A percentile compares a stretch with the other conserved stretches of the same genome.
Evolutionary conservation across 2,797 vertebrate genomes (phyloP).

Genomic region (Eurystomus glaucurus): DNA sequence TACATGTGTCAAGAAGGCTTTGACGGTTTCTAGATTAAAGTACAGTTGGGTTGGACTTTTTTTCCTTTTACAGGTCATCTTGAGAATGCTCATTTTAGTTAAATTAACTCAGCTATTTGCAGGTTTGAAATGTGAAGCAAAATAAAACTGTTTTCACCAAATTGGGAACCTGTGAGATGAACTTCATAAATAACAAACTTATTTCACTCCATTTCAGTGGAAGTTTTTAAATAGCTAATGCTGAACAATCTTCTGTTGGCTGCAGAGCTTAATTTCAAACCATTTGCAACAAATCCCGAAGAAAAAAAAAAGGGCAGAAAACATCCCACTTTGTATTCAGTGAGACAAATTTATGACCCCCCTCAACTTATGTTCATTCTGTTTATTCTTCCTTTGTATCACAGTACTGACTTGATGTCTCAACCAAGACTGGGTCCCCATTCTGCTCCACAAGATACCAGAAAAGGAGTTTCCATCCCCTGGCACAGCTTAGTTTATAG

Average conservation of each 20-base stretch:
- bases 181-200: conserved; percentile 80
- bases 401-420: neutral
- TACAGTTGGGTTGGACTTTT: conserved; percentile 66
- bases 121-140: conserved; percentile 72
- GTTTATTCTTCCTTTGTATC: neutral
- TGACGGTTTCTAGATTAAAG: conserved; percentile 86
- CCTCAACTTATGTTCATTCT: neutral
- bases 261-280: conserved; percentile 37
- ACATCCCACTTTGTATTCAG: neutral
- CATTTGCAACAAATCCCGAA: conserved; percentile 10
- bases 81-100: conserved; percentile 81
- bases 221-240: conserved; percentile 39
- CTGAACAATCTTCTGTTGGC: conserved; percentile 27
- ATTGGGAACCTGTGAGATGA: conserved; percentile 72
- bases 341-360: neutral
- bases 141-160: conserved; percentile 76
- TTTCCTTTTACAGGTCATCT: conserved; percentile 77
- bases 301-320: neutral
- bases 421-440: neutral
- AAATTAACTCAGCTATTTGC: conserved; percentile 84
- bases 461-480: neutral
- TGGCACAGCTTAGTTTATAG: neutral
- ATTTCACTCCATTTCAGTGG: conserved; percentile 60
- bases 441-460: neutral
- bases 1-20: conserved; percentile 83